Evolutionary conservation across 2,113 vertebrate species (phyloP).

Genomic region (Pelmatolapia mariae): DNA sequence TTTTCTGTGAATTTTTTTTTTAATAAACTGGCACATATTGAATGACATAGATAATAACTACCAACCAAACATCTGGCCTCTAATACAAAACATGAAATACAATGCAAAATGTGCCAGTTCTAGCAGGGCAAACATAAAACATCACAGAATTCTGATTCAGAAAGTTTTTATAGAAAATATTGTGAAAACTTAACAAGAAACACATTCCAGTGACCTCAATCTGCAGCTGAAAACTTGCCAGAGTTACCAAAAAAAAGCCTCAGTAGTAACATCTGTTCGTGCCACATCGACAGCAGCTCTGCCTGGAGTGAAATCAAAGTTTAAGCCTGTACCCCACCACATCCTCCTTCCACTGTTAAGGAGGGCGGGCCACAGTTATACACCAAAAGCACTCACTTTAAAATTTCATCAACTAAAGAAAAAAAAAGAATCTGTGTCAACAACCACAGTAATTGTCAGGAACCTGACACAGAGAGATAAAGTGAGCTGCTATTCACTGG

Average conservation of each 20-base stretch:
- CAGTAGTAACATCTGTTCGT: neutral
- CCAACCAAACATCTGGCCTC: neutral
- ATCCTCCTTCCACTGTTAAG: neutral
- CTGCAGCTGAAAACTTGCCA: neutral
- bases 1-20: neutral
- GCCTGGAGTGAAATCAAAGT: neutral
- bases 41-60: fast-evolving
- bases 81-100: neutral
- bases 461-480: constrained; percentile 12
- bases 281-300: neutral
- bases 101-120: neutral
- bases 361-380: neutral
- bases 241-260: neutral
- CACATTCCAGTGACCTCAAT: neutral
- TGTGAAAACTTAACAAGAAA: neutral
- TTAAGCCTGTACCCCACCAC: neutral
- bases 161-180: neutral
- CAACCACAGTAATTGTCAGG: neutral
- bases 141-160: neutral
- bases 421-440: neutral
- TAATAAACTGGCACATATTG: neutral
- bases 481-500: neutral
- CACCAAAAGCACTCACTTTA: neutral
- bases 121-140: neutral
- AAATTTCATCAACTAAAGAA: neutral